Evolutionary conservation across 2,797 vertebrate species (phyloP).

Genomic region (Anableps anableps): DNA sequence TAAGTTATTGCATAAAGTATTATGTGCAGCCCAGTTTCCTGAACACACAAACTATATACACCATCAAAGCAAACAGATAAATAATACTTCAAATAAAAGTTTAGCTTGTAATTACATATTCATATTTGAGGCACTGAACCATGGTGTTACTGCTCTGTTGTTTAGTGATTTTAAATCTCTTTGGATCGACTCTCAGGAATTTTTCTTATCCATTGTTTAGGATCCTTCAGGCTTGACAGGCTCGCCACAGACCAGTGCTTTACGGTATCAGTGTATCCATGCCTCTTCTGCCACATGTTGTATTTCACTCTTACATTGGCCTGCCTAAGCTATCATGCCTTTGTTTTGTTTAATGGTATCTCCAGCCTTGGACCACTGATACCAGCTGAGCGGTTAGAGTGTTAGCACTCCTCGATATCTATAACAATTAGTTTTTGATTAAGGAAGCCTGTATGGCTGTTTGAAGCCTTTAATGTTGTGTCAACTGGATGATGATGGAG

Average conservation of each 20-base stretch:
- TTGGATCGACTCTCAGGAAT: constrained; percentile 62
- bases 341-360: constrained; percentile 95
- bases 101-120: constrained; percentile 42
- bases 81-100: constrained; percentile 37
- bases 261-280: constrained; percentile 82
- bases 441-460: constrained; percentile 91
- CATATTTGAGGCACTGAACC: constrained; percentile 47
- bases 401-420: constrained; percentile 99
- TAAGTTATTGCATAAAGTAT: constrained; percentile 95
- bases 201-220: constrained; percentile 78
- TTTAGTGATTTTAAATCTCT: constrained; percentile 61
- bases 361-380: constrained; percentile 87
- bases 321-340: constrained; percentile 85
- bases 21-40: constrained; percentile 57
- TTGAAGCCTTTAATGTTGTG: constrained; percentile 98
- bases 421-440: constrained; percentile 99
- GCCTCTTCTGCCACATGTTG: constrained; percentile 82
- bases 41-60: constrained; percentile 20
- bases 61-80: constrained; percentile 5
- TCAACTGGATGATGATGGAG: constrained; percentile 97
- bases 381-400: constrained; percentile 90
- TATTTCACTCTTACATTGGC: constrained; percentile 89
- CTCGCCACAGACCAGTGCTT: constrained; percentile 82
- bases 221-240: constrained; percentile 77
- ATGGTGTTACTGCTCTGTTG: constrained; percentile 31